A percentile compares a stretch with the other conserved stretches of the same genome.
These are phyloP conservation scores for Gisinianus flammeolus DNA, from an alignment of 2,888 invertebrate genomes.

Conservation along the genomic window DNA sequence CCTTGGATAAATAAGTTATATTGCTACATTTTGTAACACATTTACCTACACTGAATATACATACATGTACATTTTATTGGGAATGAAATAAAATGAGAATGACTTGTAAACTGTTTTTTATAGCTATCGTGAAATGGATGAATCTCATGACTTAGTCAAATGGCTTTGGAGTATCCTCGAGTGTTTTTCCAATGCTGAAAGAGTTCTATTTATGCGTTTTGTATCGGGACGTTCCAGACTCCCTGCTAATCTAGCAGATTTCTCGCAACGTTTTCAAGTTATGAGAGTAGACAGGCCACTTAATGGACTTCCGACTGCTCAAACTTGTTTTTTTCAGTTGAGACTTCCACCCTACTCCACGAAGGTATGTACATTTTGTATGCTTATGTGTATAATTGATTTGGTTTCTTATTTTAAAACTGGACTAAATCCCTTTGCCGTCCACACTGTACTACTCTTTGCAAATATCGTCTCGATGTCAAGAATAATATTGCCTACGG, in stretches of 20 bases:
- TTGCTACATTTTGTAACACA: too few species aligned
- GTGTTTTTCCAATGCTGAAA: conserved; percentile 69
- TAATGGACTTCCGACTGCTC: conserved; percentile 63
- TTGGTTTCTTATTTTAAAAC: too few species aligned
- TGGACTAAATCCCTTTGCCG: too few species aligned
- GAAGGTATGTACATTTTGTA: conserved; percentile 60
- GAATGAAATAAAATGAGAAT: neutral
- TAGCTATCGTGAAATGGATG: conserved; percentile 71
- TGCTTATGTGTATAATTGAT: too few species aligned
- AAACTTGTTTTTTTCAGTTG: conserved; percentile 67
- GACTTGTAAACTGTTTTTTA: conserved; percentile 32
- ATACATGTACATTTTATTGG: neutral
- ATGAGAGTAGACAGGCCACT: conserved; percentile 67
- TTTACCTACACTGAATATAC: neutral
- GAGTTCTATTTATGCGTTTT: conserved; percentile 71
- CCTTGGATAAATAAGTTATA: neutral
- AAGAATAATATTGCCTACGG: too few species aligned
- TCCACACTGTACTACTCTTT: too few species aligned
- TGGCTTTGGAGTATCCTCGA: conserved; percentile 72
- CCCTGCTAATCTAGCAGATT: conserved; percentile 71
- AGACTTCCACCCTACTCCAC: conserved; percentile 69
- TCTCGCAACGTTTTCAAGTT: conserved; percentile 71
- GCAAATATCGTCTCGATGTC: too few species aligned
- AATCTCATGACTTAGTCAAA: conserved; percentile 67
- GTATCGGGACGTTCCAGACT: conserved; percentile 71